These are phyloP conservation scores for Berghia stephanieae DNA, from an alignment of 1,140 invertebrate species.

Conservation along the genomic window DNA sequence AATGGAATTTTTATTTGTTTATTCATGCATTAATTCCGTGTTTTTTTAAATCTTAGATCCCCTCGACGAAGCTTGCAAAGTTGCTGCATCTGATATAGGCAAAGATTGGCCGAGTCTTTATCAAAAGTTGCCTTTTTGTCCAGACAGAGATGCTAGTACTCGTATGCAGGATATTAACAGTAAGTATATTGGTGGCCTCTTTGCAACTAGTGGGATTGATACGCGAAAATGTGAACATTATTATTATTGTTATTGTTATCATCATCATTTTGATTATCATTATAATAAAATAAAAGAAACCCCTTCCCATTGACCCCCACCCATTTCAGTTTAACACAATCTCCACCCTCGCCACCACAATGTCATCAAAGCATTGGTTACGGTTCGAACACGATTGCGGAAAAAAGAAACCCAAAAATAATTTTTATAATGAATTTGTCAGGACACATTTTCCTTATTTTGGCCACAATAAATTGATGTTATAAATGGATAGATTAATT, in stretches of 20 bases:
- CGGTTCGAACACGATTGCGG: too few species aligned
- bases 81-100: constrained; percentile 45
- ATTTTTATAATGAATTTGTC: too few species aligned
- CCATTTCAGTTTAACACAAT: too few species aligned
- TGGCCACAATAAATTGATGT: too few species aligned
- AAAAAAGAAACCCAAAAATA: too few species aligned
- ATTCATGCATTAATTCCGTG: not conserved
- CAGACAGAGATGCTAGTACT: constrained; percentile 38
- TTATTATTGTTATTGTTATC: not conserved
- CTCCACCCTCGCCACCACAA: too few species aligned
- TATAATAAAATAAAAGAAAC: not conserved
- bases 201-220: not conserved
- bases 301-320: not conserved
- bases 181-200: constrained; percentile 8
- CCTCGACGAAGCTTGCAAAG: constrained; percentile 39
- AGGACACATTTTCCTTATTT: too few species aligned
- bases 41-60: constrained; percentile 38
- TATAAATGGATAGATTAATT: too few species aligned
- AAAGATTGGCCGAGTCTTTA: constrained; percentile 50
- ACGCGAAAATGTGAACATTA: not conserved
- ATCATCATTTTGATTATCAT: too few species aligned
- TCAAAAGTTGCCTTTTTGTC: constrained; percentile 46
- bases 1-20: not conserved
- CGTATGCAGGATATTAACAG: constrained; percentile 46
- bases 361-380: too few species aligned